These are phyloP conservation scores for Meta bourneti DNA, from an alignment of 2,888 invertebrate genomes.

Conservation along the genomic window DNA sequence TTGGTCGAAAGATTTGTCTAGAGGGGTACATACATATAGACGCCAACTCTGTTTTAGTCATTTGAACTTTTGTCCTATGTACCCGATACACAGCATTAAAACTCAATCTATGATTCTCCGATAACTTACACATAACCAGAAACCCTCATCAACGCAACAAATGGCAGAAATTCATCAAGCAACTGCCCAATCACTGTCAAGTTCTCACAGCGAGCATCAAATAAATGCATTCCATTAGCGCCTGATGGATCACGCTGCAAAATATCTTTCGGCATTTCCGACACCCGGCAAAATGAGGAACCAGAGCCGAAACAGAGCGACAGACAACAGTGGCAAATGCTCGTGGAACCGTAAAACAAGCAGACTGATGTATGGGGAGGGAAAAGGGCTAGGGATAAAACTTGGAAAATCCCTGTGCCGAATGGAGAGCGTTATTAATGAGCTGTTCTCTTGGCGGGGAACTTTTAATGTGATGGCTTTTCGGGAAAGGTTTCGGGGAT, in stretches of 20 bases:
- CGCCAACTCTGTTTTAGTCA: too few species aligned
- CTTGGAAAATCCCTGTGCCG: neutral
- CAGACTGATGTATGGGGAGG: neutral
- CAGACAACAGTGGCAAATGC: neutral
- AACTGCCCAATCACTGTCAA: neutral
- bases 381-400: neutral
- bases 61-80: too few species aligned
- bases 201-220: neutral
- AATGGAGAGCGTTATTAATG: conserved; percentile 8
- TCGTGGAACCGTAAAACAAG: neutral
- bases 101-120: neutral
- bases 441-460: conserved; percentile 5
- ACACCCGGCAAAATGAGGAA: neutral
- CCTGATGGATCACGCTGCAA: conserved; percentile 7
- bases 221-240: conserved; percentile 11
- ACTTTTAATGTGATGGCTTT: conserved; percentile 27
- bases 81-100: neutral
- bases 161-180: neutral
- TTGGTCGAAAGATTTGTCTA: too few species aligned
- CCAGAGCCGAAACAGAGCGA: neutral
- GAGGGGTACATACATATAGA: too few species aligned
- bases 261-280: conserved; percentile 1
- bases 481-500: conserved; percentile 4
- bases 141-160: neutral
- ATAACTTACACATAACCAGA: neutral